Evolutionary conservation across 2,888 invertebrate genomes (phyloP).

Genomic region (Nebria salina): DNA sequence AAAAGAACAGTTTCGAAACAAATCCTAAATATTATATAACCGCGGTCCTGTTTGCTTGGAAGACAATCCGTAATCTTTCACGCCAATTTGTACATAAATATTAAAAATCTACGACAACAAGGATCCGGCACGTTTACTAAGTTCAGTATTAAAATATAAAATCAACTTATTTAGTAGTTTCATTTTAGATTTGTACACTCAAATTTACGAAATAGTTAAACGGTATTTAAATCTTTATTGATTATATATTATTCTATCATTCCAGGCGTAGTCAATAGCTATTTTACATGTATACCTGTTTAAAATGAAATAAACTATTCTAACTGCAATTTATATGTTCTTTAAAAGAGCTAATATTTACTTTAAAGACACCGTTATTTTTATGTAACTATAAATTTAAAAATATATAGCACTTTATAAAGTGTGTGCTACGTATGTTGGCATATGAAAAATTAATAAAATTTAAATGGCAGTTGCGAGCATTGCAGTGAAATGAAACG

Average conservation of each 20-base stretch:
- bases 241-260: no score
- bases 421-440: background rate
- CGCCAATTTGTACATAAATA: background rate
- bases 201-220: no score
- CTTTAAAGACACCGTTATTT: background rate
- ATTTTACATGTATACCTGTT: no score
- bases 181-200: no score
- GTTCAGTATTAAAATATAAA: no score
- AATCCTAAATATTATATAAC: background rate
- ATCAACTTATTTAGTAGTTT: no score
- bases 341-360: background rate
- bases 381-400: background rate
- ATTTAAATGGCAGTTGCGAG: background rate
- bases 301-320: no score
- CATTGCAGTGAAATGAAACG: background rate
- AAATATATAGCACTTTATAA: constrained; percentile 2
- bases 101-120: background rate
- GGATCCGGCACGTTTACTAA: no score
- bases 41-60: background rate
- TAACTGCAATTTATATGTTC: background rate
- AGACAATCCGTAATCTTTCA: background rate
- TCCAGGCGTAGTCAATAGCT: no score
- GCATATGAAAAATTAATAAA: background rate
- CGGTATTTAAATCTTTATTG: no score
- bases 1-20: constrained; percentile 16